Conservation (phyloP, 2,113 vertebrate genomes). For the Nothobranchius kuhntae region DNA sequence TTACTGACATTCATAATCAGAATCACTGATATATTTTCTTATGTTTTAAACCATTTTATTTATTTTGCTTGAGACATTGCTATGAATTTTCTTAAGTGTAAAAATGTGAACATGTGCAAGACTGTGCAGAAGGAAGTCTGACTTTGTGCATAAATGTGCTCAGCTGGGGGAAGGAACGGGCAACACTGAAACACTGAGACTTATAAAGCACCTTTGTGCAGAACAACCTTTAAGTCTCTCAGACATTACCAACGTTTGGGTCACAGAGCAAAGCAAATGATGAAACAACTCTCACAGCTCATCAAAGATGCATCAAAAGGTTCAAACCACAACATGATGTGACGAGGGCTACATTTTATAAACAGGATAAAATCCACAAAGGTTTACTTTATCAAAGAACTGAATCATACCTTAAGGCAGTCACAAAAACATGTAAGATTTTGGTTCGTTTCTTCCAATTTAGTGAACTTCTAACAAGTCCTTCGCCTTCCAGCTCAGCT, state of each 20-base stretch:
- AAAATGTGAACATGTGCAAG: not conserved
- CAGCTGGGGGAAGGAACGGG: not conserved
- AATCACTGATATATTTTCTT: no score
- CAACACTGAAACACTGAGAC: not conserved
- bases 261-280: constrained; percentile 10
- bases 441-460: no score
- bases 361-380: not conserved
- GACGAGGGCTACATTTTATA: not conserved
- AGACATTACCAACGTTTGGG: constrained; percentile 11
- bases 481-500: not conserved
- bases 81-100: no score
- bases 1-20: no score
- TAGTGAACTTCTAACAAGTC: no score
- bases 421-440: no score
- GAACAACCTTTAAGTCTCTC: not conserved
- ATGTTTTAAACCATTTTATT: not conserved
- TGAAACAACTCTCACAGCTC: constrained; percentile 9
- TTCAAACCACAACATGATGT: constrained; percentile 24
- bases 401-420: no score
- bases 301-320: constrained; percentile 21
- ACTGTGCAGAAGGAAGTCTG: constrained; percentile 6
- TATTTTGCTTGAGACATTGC: no score
- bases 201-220: constrained; percentile 14
- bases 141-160: not conserved
- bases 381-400: no score